phyloP scores from a whole-genome alignment of 2,888 invertebrate species.

The Eulithis prunata region DNA sequence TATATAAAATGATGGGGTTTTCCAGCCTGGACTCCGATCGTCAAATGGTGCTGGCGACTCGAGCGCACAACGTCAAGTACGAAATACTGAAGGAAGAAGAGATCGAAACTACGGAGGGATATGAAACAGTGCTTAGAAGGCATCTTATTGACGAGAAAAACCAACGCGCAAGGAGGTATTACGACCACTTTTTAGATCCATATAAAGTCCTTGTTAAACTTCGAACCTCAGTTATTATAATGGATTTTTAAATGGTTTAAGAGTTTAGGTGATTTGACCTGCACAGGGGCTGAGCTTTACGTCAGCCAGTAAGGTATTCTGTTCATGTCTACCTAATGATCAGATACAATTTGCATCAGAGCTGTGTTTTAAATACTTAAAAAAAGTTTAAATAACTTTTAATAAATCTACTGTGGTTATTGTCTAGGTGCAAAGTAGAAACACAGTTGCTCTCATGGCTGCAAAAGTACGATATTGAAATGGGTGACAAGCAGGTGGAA shows the following conservation, averaged over 20 bases:
- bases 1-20: not conserved
- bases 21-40: constrained; percentile 76
- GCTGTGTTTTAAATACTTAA: too few species aligned
- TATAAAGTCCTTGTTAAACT: too few species aligned
- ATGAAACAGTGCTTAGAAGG: constrained; percentile 68
- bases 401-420: not conserved
- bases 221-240: too few species aligned
- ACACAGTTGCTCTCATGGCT: constrained; percentile 84
- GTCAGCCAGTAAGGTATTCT: too few species aligned
- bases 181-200: not conserved
- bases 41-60: constrained; percentile 79
- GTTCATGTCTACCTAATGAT: too few species aligned
- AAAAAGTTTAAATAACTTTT: too few species aligned
- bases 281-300: too few species aligned
- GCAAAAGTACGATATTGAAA: constrained; percentile 84
- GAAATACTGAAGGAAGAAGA: constrained; percentile 81
- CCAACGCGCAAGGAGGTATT: constrained; percentile 75
- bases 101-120: constrained; percentile 66
- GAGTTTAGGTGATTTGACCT: too few species aligned
- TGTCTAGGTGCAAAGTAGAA: constrained; percentile 80
- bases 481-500: constrained; percentile 83
- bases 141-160: constrained; percentile 82
- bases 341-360: too few species aligned
- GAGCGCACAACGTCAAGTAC: constrained; percentile 73
- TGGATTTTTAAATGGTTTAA: too few species aligned